Evolutionary conservation across 2,113 vertebrate species (phyloP).

Genomic region (Anguilla rostrata): DNA sequence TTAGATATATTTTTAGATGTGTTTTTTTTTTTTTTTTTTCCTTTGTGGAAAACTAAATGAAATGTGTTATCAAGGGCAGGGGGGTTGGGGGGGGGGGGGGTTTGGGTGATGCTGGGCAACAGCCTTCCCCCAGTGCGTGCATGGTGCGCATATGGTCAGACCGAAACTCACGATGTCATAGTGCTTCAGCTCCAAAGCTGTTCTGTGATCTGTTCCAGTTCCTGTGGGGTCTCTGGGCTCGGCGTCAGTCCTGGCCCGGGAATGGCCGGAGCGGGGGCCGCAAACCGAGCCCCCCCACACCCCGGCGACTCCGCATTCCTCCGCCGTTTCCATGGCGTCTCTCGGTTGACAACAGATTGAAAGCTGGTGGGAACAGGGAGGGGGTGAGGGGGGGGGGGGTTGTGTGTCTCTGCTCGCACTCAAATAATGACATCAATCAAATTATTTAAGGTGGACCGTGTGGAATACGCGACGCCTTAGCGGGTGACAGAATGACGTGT

Average conservation of each 20-base stretch:
- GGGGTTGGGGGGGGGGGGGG: not conserved
- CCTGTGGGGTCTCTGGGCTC: not conserved
- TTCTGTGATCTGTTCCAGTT: slow-evolving; percentile 3
- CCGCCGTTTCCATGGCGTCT: slow-evolving; percentile 62
- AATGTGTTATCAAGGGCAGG: not conserved
- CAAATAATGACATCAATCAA: slow-evolving; percentile 58
- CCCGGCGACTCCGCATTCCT: slow-evolving; percentile 55
- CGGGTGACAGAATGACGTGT: slow-evolving; percentile 26
- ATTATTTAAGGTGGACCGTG: slow-evolving; percentile 38
- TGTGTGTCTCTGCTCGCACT: slow-evolving; percentile 52
- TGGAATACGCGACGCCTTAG: slow-evolving; percentile 50
- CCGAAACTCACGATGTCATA: not conserved
- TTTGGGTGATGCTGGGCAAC: not conserved
- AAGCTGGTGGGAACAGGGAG: slow-evolving; percentile 68
- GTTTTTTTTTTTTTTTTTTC: not conserved
- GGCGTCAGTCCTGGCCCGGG: slow-evolving; percentile 46
- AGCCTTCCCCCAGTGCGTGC: not conserved
- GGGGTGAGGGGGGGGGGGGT: not conserved
- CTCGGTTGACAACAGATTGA: slow-evolving; percentile 68
- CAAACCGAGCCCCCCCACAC: not conserved
- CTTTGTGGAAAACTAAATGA: not conserved
- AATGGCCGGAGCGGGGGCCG: slow-evolving; percentile 21
- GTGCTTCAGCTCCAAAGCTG: not conserved
- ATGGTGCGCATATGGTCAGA: not conserved
- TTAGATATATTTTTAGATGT: slow-evolving; percentile 2